Evolutionary conservation across 2,113 vertebrate genomes (phyloP), one percentile per base, ranked within the genome.

Genomic region (Phoxinus phoxinus): DNA sequence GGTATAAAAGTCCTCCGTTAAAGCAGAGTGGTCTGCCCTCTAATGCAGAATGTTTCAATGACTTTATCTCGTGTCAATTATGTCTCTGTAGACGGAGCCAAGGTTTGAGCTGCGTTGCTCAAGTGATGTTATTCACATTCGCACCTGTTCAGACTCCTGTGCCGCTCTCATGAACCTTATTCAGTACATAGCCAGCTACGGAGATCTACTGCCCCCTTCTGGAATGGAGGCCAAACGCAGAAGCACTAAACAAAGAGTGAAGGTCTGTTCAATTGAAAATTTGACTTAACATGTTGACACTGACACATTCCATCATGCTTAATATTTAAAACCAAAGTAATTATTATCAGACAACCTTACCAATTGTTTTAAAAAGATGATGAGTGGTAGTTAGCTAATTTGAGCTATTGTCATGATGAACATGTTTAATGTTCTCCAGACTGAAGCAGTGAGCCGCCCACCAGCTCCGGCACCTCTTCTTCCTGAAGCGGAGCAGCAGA

Each of bases 91-190:
- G 97, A 92, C 92, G 0, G 96, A 96, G 86, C 97, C 98, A 0
- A 95, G 93, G 73, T 99, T 99, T 90, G 97, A 99, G 91, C 90
- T 99, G 72, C 97, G 97, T 90, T 99, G 98, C 85, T 99, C 98
- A 78, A 99, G 98, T 86, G 98, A 99, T 13, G 92, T 96, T n/a
- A 97, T 99, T 84, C 98, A 99, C 85, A 96, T 99, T 89, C 93
- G 97, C 83, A 99, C 97, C 0, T 99, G 98, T 90, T 97, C 97
- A 0, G 98, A 99, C 89, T 98, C 98, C 0, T 99, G 98, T 84
- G 98, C 98, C 1, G 97, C 97, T 0, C 92, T 99, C 10, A 99
- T 99, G 98, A 99, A 99, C 86, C 98, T 99, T 17, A 98, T 99
- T 86, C 98, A 99, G 61, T 99, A 99, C 73, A 93, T 99, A 13